These are phyloP conservation scores for Hydroisotoma schaefferi DNA, from an alignment of 2,888 invertebrate genomes.

Conservation along the genomic window DNA sequence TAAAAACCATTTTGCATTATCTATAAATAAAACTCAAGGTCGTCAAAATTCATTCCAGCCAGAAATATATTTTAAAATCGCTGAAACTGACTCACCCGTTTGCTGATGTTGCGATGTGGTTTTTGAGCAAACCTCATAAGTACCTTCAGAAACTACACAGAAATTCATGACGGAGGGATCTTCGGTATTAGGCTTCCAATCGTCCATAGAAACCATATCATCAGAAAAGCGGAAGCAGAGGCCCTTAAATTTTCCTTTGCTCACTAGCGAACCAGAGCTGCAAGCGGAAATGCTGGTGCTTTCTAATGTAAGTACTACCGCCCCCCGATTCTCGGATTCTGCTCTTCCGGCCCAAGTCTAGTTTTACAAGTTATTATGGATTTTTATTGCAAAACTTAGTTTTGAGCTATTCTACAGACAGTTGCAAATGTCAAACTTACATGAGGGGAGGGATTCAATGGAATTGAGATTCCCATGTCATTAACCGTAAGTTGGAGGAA, in stretches of 20 bases:
- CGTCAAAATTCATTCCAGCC: not conserved
- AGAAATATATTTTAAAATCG: not conserved
- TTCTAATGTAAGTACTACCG: slow-evolving; percentile 92
- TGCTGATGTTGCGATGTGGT: slow-evolving; percentile 81
- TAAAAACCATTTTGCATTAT: slow-evolving; percentile 89
- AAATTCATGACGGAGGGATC: slow-evolving; percentile 79
- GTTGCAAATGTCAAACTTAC: too few relatives aligned
- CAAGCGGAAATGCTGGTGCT: slow-evolving; percentile 95
- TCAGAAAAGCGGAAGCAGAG: slow-evolving; percentile 92
- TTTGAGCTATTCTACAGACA: not conserved
- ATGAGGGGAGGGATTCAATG: slow-evolving; percentile 76
- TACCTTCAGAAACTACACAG: slow-evolving; percentile 97
- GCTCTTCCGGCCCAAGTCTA: slow-evolving; percentile 58
- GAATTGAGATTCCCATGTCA: slow-evolving; percentile 94
- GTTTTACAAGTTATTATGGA: not conserved
- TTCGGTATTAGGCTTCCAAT: slow-evolving; percentile 84
- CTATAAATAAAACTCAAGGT: not conserved
- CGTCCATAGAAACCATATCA: slow-evolving; percentile 92
- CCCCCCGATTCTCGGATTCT: slow-evolving; percentile 77
- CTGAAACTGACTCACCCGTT: slow-evolving; percentile 57
- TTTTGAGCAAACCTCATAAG: slow-evolving; percentile 93
- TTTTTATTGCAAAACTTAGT: not conserved
- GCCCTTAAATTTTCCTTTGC: slow-evolving; percentile 84
- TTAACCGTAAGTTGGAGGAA: slow-evolving; percentile 92
- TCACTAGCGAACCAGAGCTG: slow-evolving; percentile 91